Evolutionary conservation across 2,888 invertebrate species (phyloP).

Genomic region (Ptychoptera albimana): DNA sequence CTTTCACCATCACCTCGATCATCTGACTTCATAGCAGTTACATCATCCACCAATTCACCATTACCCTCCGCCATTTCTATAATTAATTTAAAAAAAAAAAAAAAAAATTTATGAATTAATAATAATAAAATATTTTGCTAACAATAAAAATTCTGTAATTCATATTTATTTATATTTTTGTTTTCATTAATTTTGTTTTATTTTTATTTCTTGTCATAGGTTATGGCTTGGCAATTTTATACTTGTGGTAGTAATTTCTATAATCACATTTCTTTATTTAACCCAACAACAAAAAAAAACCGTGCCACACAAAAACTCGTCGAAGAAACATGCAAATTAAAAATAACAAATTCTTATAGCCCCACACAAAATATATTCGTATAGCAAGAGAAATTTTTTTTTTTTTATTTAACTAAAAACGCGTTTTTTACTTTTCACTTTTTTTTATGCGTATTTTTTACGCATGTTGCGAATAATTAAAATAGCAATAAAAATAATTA

Average conservation of each 20-base stretch:
- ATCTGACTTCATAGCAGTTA: slow-evolving; percentile 28
- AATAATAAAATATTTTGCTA: slow-evolving; percentile 1
- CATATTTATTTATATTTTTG: too few relatives aligned
- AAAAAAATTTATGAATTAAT: slow-evolving; percentile 4
- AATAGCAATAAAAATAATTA: too few relatives aligned
- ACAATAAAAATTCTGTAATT: too few relatives aligned
- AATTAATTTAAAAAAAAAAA: slow-evolving; percentile 9
- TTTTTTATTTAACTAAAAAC: too few relatives aligned
- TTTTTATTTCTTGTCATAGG: slow-evolving; percentile 2
- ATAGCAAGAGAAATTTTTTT: too few relatives aligned
- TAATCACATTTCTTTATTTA: not conserved
- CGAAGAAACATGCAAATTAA: too few relatives aligned
- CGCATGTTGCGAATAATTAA: too few relatives aligned
- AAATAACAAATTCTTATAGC: too few relatives aligned
- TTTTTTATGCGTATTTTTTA: too few relatives aligned
- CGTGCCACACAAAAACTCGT: too few relatives aligned
- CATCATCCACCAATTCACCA: slow-evolving; percentile 32
- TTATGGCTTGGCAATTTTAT: not conserved
- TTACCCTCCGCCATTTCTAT: slow-evolving; percentile 34
- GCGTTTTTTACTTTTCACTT: too few relatives aligned
- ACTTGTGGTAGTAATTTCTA: not conserved
- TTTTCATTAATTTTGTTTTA: not conserved
- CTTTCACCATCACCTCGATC: slow-evolving; percentile 32
- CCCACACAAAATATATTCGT: too few relatives aligned
- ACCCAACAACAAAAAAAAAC: not conserved